These are phyloP conservation scores for Drosophila sechellia DNA, from an alignment of 1,140 invertebrate genomes.

Conservation along the genomic window DNA sequence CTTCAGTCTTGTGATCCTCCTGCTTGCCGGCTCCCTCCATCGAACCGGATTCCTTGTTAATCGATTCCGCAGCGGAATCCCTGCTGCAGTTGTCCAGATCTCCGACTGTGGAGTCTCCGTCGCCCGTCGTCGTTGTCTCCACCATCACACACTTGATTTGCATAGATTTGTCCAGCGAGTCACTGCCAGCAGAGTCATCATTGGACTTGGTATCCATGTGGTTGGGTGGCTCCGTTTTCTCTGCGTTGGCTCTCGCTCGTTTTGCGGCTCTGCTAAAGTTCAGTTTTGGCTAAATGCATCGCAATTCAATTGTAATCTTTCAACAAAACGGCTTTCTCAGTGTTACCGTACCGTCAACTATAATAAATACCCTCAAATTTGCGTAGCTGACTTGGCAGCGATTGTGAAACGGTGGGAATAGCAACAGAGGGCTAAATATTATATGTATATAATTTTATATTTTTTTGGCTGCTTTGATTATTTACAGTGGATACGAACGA, in stretches of 20 bases:
- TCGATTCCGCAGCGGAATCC: conserved; percentile 54
- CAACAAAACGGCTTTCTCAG: conserved; percentile 26
- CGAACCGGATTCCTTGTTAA: conserved; percentile 1
- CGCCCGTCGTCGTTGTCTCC: conserved; percentile 40
- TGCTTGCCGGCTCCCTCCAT: conserved; percentile 9
- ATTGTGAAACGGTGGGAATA: too few relatives aligned
- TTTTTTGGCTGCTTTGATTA: too few relatives aligned
- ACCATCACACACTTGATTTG: conserved; percentile 79
- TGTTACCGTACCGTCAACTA: neutral
- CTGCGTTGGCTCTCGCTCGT: conserved; percentile 12
- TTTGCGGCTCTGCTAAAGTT: conserved; percentile 20
- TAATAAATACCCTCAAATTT: too few relatives aligned
- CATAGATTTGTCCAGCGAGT: conserved; percentile 80
- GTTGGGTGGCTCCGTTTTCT: conserved; percentile 12
- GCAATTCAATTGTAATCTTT: conserved; percentile 43
- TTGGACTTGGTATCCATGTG: conserved; percentile 78
- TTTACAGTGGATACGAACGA: too few relatives aligned
- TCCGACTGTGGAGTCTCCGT: conserved; percentile 16
- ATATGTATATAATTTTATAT: too few relatives aligned
- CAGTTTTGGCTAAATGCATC: conserved; percentile 37
- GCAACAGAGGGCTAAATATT: too few relatives aligned
- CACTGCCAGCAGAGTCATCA: conserved; percentile 74
- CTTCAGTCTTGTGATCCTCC: conserved; percentile 50
- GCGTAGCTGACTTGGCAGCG: too few relatives aligned
- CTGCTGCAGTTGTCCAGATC: conserved; percentile 57